Base-by-base conservation (phyloP, 2,888 invertebrate genomes). In the Teleiodes luculella region DNA sequence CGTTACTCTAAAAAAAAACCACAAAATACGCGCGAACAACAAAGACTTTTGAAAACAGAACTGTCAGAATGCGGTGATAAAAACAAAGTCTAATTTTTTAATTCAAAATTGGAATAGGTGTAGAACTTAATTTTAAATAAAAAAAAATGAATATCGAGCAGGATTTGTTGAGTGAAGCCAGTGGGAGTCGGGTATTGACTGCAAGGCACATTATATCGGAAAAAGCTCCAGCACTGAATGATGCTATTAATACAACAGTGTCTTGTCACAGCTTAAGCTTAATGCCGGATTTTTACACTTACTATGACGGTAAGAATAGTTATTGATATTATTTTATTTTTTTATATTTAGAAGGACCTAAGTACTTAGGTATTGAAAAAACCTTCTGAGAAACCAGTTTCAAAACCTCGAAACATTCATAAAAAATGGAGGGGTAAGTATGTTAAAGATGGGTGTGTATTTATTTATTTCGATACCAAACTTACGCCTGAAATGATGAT, bases 201-300 rank as follows among this genome's bases (percentile, higher is more conserved):
- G 37, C 49, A 20, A 49, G 49, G 37, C 49, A 49, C 36, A 49
- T 49, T 18, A 37, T 35, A 35, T n/a, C 30, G 20, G 35, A 48
- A 48, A 33, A 30, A 35, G 20, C 20, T 13, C 49, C 37, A 10
- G 49, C 35, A 28, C 14, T 37, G 20, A 20, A 48, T 16, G 35
- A 36, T 11, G 48, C 48, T 28, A n/a, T 49, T 13, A 49, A 49
- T 37, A 49, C 49, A 6, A 49, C 49, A 6, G 49, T 49, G 4
- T 37, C 24, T 14, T 49, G 49, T 18, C 18, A 49, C 37, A 37
- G 24, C 28, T 14, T 49, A 6, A 49, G 28, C 14, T 20, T 49
- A 28, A 20, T 36, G 37, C 49, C 49, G 13, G 49, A 49, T 49
- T 49, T 49, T 10, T 13, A 36, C 37, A 49, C 49, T 6, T 49